Percentiles rank a stretch among this genome's conserved stretches.
These are phyloP conservation scores for Lissocephala sabroskyi DNA, from an alignment of 2,888 invertebrate species.

Conservation along the genomic window DNA sequence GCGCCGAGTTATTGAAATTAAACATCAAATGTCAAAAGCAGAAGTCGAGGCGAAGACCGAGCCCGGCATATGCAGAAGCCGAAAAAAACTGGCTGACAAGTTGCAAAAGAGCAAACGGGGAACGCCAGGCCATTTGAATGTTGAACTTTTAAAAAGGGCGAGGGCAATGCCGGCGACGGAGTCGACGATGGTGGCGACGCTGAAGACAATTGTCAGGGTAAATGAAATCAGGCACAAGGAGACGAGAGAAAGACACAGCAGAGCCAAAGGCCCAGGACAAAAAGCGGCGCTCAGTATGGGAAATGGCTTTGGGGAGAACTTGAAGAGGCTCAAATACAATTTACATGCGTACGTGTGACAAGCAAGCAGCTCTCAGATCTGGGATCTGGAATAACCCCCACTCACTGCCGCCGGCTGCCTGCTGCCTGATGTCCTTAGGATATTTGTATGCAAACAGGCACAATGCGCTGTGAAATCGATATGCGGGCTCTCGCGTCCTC, in stretches of 20 bases:
- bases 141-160: conserved; percentile 33
- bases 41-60: conserved; percentile 7
- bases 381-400: conserved; percentile 29
- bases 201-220: conserved; percentile 56
- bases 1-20: conserved; percentile 64
- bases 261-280: conserved; percentile 4
- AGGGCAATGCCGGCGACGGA: background rate
- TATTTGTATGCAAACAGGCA: conserved; percentile 64
- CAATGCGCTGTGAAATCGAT: conserved; percentile 63
- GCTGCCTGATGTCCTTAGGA: conserved; percentile 61
- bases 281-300: conserved; percentile 14
- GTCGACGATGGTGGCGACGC: conserved; percentile 39
- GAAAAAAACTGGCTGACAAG: conserved; percentile 47
- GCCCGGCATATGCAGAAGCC: background rate
- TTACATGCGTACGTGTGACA: conserved; percentile 63
- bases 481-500: conserved; percentile 46
- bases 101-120: conserved; percentile 55
- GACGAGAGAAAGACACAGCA: background rate
- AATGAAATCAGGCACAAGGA: conserved; percentile 54
- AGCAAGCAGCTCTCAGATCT: background rate
- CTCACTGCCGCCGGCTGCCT: too few relatives aligned
- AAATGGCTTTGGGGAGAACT: conserved; percentile 14
- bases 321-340: conserved; percentile 39
- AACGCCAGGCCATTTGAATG: conserved; percentile 20
- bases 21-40: conserved; percentile 63